Evolutionary conservation across 2,797 vertebrate genomes (phyloP), one percentile per base, ranked within the genome.

Genomic region (Eutrigla gurnardus): DNA sequence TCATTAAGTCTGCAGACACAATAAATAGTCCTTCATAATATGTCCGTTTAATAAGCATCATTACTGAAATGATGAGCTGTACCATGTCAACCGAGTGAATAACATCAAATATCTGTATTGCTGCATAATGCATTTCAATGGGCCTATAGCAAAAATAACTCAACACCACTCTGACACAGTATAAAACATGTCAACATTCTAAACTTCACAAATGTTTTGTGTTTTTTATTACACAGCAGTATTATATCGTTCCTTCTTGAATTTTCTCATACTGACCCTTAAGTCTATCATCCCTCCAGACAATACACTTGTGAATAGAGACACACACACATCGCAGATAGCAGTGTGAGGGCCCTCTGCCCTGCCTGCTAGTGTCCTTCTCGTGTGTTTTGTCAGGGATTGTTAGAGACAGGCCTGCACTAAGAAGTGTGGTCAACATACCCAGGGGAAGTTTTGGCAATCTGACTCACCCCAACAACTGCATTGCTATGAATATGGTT

Each of bases 351-450:
- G 17, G 46, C 33, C 53, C 5, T 46, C 12, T 36, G 33, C 33
- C 12, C 65, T 58, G 33, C 25, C 46, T 35, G 25, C n/a, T 25
- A 9, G n/a, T 8, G 11, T 47, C 42, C 53, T 37, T 42, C 65
- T 47, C 12, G 46, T 39, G 43, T 59, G 57, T 61, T 25, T 70
- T 35, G 25, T 68, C 42, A 58, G 33, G n/a, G 17, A 15, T 58
- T 43, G 17, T 68, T 15, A 10, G 15, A 13, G 40, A 55, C 4
- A 5, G 32, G 18, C 25, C 25, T 25, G 25, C 25, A 25, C 25
- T 25, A 25, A 25, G 2, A 25, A 25, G 25, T 25, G 25, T 25
- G 25, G 25, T 25, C 25, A 25, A 25, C 25, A 25, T 25, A 25
- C 25, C 25, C 25, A 25, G 25, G 25, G 25, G 25, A 25, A 25